Conservation (phyloP, 2,797 vertebrate species). For the Chelonia mydas region DNA sequence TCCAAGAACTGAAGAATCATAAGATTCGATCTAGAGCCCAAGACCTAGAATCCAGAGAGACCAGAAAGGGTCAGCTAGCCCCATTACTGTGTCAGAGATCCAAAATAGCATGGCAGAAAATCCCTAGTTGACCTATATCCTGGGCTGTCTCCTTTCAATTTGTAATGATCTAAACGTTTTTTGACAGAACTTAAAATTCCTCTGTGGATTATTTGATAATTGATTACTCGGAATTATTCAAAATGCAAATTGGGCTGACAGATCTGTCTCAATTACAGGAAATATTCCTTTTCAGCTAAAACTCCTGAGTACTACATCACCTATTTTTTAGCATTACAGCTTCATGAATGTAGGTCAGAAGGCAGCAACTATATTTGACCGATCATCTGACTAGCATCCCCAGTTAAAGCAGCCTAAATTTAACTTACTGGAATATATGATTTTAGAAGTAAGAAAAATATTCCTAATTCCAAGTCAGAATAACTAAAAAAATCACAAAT, state of each 20-base stretch:
- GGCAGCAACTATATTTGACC: not conserved
- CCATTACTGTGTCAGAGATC: slow-evolving; percentile 13
- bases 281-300: slow-evolving; percentile 46
- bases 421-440: slow-evolving; percentile 20
- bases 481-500: not conserved
- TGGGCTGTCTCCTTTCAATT: slow-evolving; percentile 25
- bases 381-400: slow-evolving; percentile 50
- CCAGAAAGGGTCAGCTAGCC: not conserved
- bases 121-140: slow-evolving; percentile 18
- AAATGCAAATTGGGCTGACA: slow-evolving; percentile 54
- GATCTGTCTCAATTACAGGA: slow-evolving; percentile 32
- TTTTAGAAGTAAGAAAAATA: not conserved
- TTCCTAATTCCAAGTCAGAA: not conserved
- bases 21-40: not conserved
- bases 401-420: slow-evolving; percentile 49
- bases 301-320: not conserved
- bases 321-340: slow-evolving; percentile 38
- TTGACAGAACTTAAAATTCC: slow-evolving; percentile 23
- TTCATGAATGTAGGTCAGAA: slow-evolving; percentile 59
- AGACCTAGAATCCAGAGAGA: slow-evolving; percentile 16
- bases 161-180: slow-evolving; percentile 18
- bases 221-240: slow-evolving; percentile 74
- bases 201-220: slow-evolving; percentile 33
- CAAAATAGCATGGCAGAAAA: slow-evolving; percentile 32
- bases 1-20: not conserved